Evolutionary conservation across 2,888 invertebrate genomes (phyloP).

Genomic region (Omphaloscelis lunosa): DNA sequence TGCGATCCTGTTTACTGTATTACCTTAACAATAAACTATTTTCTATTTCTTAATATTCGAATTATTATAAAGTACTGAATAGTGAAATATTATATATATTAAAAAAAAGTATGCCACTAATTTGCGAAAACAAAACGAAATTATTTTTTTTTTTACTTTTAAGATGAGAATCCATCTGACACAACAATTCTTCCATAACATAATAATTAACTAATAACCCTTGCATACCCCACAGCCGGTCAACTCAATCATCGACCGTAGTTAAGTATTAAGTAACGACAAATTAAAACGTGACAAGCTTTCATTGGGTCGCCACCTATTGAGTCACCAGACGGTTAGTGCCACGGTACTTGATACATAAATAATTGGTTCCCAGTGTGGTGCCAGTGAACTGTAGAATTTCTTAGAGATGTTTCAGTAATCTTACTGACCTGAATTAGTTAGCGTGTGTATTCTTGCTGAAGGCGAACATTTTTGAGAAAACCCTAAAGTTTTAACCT

Average conservation of each 20-base stretch:
- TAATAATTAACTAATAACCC: conserved; percentile 32
- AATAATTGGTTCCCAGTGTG: conserved; percentile 45
- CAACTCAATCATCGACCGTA: conserved; percentile 61
- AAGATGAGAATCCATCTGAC: not conserved
- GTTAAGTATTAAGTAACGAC: conserved; percentile 60
- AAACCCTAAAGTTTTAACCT: not conserved
- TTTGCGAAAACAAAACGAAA: no score
- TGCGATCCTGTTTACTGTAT: no score
- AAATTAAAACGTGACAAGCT: conserved; percentile 71
- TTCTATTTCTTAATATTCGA: no score
- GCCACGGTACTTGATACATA: conserved; percentile 49
- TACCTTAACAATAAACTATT: no score
- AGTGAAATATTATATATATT: no score
- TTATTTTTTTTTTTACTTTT: no score
- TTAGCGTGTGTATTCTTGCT: not conserved
- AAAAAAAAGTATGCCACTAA: no score
- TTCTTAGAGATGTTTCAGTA: conserved; percentile 7
- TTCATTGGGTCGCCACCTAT: conserved; percentile 65
- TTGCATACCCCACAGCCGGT: conserved; percentile 41
- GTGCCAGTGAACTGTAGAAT: conserved; percentile 37
- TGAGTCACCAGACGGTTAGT: conserved; percentile 62
- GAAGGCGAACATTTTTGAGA: not conserved
- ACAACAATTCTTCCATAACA: not conserved
- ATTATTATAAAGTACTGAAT: no score
- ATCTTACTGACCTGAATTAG: not conserved